Percentiles rank a stretch among this genome's conserved stretches.
phyloP scores from a whole-genome alignment of 2,797 vertebrate species.

The Mus minutoides region DNA sequence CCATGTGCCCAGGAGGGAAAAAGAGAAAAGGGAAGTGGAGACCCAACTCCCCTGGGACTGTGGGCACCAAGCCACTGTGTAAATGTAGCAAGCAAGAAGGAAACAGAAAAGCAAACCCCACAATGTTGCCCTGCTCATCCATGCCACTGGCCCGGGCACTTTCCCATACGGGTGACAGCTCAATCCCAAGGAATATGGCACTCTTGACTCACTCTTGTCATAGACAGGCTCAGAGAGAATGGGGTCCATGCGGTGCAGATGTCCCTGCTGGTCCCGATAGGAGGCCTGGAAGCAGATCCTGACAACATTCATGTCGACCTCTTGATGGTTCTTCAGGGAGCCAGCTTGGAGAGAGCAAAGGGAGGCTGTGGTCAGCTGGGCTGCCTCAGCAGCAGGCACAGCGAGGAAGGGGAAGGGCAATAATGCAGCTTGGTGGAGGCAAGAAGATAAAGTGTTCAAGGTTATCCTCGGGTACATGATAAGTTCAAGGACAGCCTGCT shows the following conservation, averaged over 20 bases:
- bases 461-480: background rate
- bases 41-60: too few species aligned
- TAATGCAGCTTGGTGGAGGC: background rate
- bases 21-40: background rate
- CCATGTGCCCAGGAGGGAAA: background rate
- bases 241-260: constrained; percentile 87
- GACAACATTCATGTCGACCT: constrained; percentile 98
- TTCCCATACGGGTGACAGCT: background rate
- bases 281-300: constrained; percentile 96
- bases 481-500: background rate
- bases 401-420: rapidly evolving
- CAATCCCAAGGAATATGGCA: background rate
- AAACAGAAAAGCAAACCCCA: background rate
- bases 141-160: background rate
- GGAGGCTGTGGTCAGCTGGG: rapidly evolving
- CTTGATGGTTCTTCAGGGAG: constrained; percentile 95
- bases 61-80: too few species aligned
- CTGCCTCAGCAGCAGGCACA: background rate
- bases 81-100: background rate
- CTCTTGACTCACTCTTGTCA: constrained; percentile 93
- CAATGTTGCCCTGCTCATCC: background rate
- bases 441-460: background rate
- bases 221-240: constrained; percentile 95
- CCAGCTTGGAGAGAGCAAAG: constrained; percentile 85
- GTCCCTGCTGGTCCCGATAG: constrained; percentile 89